Evolutionary conservation across 2,113 vertebrate species (phyloP), one percentile per base, ranked within the genome.

Genomic region (Pagrus major): DNA sequence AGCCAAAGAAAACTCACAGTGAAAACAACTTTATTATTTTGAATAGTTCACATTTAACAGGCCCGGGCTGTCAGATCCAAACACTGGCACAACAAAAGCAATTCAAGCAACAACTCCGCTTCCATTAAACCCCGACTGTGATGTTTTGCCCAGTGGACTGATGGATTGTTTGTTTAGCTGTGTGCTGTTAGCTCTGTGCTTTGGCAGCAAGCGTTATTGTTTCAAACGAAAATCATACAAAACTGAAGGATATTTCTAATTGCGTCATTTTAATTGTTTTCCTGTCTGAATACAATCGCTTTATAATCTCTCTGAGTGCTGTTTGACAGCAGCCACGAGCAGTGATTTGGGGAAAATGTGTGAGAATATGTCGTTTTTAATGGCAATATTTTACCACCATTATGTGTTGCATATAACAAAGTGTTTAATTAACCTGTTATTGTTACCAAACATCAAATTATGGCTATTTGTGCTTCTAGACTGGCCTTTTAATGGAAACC

Each of bases 91-190:
- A 72, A 55, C 25, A 71, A 67, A 84, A 83, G 29, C 47, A 75
- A 37, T 82, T 54, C 46, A 64, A 71, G 68, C 37, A 71, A 71
- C 66, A 79, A 49, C 68, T 49, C 78, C 15, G 69, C 55, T 74
- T 76, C 68, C 59, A 75, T 78, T 80, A 83, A 81, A 83, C 68
- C 35, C 80, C 79, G 54, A 5, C 65, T 55, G 59, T 64, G 54
- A 55, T 67, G 31, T 70, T 80, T 63, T 54, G 27, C 81, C 78
- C 76, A 68, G 41, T 51, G 58, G 70, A 86, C 68, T 56, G 80
- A 60, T 54, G 49, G 78, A 51, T 59, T 80, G 74, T 81, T 88
- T 88, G 81, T 68, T 73, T 70, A 79, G 80, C 81, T 86, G 74
- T 67, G 64, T 71, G 77, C 52, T 81, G 76, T 81, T 75, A 67